Evolutionary conservation across 1,140 invertebrate species (phyloP), one percentile per base, ranked within the genome.

Genomic region (Lethrus apterus): DNA sequence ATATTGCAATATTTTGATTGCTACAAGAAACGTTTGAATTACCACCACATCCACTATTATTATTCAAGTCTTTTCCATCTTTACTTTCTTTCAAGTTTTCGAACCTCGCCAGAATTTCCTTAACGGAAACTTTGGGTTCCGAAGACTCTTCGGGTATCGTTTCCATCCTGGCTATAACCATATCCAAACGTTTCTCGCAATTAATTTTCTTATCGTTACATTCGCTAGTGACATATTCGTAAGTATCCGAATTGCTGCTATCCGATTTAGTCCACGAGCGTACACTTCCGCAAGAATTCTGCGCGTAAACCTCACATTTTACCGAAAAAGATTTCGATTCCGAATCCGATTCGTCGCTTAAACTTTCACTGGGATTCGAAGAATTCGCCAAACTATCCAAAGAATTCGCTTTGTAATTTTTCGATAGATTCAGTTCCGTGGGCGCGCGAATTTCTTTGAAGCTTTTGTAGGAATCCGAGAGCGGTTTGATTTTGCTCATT

Each of bases 61-160:
- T 48, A 17, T 48, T 48, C 7, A 36, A n/a, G 33, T 48, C 50
- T 10, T 43, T 45, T 4, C 48, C 46, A 18, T 45, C 36, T 14
- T 57, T 48, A 24, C 58, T 58, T 7, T 55, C 61, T 24, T 60
- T 57, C 32, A 87, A 70, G 62, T 84, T 85, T 58, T 88, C 84
- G 63, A 88, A 86, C 35, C 83, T 72, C 20, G 83, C 83, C 42
- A 88, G 66, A 51, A 88, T 86, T 55, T 86, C 84, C 52, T 83
- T 81, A 20, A 88, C 84, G 46, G 84, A 86, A 48, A 86, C 74
- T 68, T 86, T 86, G 14, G 76, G 80, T 60, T 86, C 83, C 15
- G 7, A 10, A 4, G 69, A 70, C 54, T 88, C 84, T 60, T 88
- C 84, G n/a, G 81, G 74, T 23, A 87, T 86, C 2, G 84, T 86